Conservation (phyloP, 2,113 vertebrate genomes). For the Tauraco erythrolophus region DNA sequence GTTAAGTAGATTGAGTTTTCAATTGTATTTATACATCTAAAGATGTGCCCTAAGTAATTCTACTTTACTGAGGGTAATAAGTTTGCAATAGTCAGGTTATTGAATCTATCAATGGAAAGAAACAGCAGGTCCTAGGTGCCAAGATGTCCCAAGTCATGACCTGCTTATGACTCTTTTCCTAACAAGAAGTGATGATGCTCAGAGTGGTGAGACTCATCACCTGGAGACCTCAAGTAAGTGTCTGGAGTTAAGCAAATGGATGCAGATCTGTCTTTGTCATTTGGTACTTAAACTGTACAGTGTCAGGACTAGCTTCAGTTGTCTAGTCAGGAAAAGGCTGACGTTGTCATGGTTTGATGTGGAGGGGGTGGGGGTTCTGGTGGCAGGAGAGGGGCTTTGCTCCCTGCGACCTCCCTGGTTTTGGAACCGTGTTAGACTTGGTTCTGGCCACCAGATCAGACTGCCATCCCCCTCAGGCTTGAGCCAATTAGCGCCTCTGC, state of each 20-base stretch:
- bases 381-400: too few relatives aligned
- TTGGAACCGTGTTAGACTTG: too few relatives aligned
- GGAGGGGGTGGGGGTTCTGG: too few relatives aligned
- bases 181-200: not conserved
- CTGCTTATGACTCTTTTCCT: not conserved
- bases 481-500: too few relatives aligned
- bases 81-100: not conserved
- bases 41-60: not conserved
- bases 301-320: not conserved
- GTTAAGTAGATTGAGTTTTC: not conserved
- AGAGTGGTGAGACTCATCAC: not conserved
- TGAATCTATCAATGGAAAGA: not conserved
- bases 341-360: too few relatives aligned
- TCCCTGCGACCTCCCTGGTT: too few relatives aligned
- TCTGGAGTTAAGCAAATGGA: not conserved
- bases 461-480: too few relatives aligned
- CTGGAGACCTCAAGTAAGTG: fast-evolving
- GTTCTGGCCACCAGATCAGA: too few relatives aligned
- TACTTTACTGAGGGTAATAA: not conserved
- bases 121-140: not conserved
- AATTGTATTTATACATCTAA: not conserved
- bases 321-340: not conserved
- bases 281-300: not conserved
- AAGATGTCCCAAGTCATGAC: not conserved
- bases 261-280: not conserved